Base-by-base conservation (phyloP, 2,113 vertebrate species). In the Xiphophorus hellerii region DNA sequence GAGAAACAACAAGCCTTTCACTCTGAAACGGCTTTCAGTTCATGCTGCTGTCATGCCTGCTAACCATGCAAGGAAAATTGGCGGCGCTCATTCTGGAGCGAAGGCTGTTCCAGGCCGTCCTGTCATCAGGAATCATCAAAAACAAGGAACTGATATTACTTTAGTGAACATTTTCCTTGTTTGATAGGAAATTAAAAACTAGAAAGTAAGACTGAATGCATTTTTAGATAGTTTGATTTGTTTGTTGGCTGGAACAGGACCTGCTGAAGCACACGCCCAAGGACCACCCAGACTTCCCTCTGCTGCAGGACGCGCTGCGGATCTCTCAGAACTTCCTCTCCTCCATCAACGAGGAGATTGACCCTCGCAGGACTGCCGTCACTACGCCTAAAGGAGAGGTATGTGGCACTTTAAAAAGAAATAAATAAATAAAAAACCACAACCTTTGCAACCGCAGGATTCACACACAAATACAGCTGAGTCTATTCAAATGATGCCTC, bases 261-360 rank as follows among this genome's bases (percentile, higher is more conserved):
- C 93, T 99, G 68, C 92, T 99, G 72, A 99, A 99, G 87, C 98
- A 99, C 94, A 99, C 98, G 0, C 97, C 98, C 0, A 94, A 97
- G 3, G 97, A 99, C 92, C 98, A 99, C 91, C 98, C 98, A 0
- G 98, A 99, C 93, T 99, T 98, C 88, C 96, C 97, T 0, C 94
- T 99, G 63, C 95, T 99, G 9, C 97, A 99, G 93, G 97, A 99
- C 0, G 98, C 98, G 28, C 95, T 99, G 71, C 95, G 98, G 66
- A 99, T 99, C 93, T 99, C 98, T 1, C 98, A 99, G 92, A 99
- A 98, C 91, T 99, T 99, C 88, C 95, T 99, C 15, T 99, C 98
- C 89, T 99, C 96, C 92, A 99, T 99, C 94, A 98, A 99, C 20
- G 98, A 99, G 91, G 98, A 99, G 89, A 98, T 99, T 0, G 97